A percentile compares a stretch with the other conserved stretches of the same genome.
Conservation (phyloP, 2,888 invertebrate species). For the Alentia gelatinosa region DNA sequence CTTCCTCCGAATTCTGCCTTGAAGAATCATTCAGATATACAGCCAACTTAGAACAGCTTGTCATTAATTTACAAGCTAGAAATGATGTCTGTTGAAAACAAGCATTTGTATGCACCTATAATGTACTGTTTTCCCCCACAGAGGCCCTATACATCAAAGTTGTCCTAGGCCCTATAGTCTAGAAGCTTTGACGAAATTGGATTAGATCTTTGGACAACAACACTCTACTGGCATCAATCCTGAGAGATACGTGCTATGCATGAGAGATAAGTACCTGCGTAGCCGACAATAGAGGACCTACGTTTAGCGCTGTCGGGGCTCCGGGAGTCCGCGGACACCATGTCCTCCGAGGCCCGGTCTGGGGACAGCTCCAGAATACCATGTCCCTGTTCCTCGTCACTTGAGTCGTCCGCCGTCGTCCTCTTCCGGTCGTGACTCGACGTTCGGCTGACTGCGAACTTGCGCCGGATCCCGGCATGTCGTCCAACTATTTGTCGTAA, state of each 20-base stretch:
- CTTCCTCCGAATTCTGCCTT: no score
- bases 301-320: conserved; percentile 49
- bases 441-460: conserved; percentile 23
- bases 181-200: no score
- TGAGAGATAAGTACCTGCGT: conserved; percentile 48
- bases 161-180: neutral
- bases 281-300: conserved; percentile 51
- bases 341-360: conserved; percentile 67
- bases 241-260: neutral
- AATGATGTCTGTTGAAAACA: no score
- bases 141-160: neutral
- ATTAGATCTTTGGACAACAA: neutral
- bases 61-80: neutral
- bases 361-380: conserved; percentile 75
- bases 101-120: no score
- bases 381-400: conserved; percentile 68
- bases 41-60: neutral
- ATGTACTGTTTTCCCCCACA: no score
- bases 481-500: conserved; percentile 14
- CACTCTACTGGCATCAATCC: neutral
- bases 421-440: conserved; percentile 53
- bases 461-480: conserved; percentile 44
- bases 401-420: conserved; percentile 64
- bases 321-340: conserved; percentile 15
- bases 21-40: no score